Conservation (phyloP, 92 coral and sea anemone species). For the Umimayanthus chanpuru region DNA sequence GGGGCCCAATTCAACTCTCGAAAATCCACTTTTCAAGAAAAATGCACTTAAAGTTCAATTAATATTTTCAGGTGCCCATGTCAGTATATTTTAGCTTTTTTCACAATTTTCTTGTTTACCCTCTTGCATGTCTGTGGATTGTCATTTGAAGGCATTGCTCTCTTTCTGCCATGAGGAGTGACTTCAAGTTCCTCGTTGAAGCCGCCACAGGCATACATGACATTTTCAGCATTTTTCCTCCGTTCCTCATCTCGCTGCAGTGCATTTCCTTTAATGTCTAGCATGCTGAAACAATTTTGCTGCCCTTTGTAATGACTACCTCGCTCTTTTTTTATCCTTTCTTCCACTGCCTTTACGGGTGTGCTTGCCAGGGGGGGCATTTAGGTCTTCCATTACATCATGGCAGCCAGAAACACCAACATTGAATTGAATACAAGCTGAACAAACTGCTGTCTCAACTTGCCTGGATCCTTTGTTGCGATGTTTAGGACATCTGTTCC, state of each 20-base stretch:
- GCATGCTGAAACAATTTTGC: conserved; percentile 17
- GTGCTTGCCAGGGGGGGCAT: too few relatives aligned
- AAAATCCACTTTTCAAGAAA: conserved; percentile 3
- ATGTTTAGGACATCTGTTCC: too few relatives aligned
- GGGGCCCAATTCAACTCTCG: conserved; percentile 10
- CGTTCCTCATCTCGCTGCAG: conserved; percentile 27
- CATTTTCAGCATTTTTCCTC: conserved; percentile 6
- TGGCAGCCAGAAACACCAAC: too few relatives aligned
- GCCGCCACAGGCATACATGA: conserved; percentile 8
- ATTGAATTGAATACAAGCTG: too few relatives aligned
- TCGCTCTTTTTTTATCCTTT: too few relatives aligned
- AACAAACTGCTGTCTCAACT: too few relatives aligned
- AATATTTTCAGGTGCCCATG: too few relatives aligned
- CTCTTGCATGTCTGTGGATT: background rate
- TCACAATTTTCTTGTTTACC: background rate
- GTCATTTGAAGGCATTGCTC: background rate
- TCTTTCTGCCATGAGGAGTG: conserved; percentile 7
- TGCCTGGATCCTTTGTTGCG: too few relatives aligned
- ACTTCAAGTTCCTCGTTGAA: conserved; percentile 20
- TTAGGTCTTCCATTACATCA: too few relatives aligned
- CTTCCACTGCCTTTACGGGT: too few relatives aligned
- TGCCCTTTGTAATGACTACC: too few relatives aligned
- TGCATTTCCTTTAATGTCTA: conserved; percentile 22
- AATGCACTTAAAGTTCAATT: conserved; percentile 15
- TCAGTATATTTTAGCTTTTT: background rate